Evolutionary conservation across 2,888 invertebrate genomes (phyloP).

Genomic region (Gastracanthus pulcherrimus): DNA sequence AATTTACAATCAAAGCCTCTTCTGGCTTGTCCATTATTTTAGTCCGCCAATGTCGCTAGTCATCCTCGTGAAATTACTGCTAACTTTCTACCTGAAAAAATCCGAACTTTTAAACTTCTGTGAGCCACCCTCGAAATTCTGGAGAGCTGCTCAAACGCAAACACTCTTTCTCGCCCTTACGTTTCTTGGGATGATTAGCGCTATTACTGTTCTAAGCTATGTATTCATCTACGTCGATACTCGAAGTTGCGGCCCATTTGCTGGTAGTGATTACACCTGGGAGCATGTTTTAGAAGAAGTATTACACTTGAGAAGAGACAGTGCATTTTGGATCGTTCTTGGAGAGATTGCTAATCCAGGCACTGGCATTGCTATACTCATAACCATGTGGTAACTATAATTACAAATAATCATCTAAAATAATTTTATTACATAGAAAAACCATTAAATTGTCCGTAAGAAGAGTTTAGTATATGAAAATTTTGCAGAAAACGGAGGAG

Average conservation of each 20-base stretch:
- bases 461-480: too few relatives aligned
- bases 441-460: too few relatives aligned
- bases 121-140: slow-evolving; percentile 83
- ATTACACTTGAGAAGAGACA: slow-evolving; percentile 78
- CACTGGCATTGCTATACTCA: slow-evolving; percentile 80
- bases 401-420: slow-evolving; percentile 25
- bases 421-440: too few relatives aligned
- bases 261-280: slow-evolving; percentile 79
- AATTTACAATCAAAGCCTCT: slow-evolving; percentile 88
- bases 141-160: slow-evolving; percentile 87
- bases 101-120: slow-evolving; percentile 82
- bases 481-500: too few relatives aligned
- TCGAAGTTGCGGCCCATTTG: slow-evolving; percentile 84
- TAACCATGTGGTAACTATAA: slow-evolving; percentile 80
- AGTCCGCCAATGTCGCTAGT: slow-evolving; percentile 84
- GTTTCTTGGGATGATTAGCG: slow-evolving; percentile 82
- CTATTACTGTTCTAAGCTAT: slow-evolving; percentile 82
- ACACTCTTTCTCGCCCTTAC: slow-evolving; percentile 86
- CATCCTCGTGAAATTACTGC: slow-evolving; percentile 83
- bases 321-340: slow-evolving; percentile 77
- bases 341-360: slow-evolving; percentile 81
- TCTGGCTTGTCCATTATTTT: slow-evolving; percentile 88
- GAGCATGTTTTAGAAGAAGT: slow-evolving; percentile 81
- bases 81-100: slow-evolving; percentile 86
- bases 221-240: slow-evolving; percentile 82